phyloP scores from a whole-genome alignment of 2,113 vertebrate genomes.

The Capricornis sumatraensis region DNA sequence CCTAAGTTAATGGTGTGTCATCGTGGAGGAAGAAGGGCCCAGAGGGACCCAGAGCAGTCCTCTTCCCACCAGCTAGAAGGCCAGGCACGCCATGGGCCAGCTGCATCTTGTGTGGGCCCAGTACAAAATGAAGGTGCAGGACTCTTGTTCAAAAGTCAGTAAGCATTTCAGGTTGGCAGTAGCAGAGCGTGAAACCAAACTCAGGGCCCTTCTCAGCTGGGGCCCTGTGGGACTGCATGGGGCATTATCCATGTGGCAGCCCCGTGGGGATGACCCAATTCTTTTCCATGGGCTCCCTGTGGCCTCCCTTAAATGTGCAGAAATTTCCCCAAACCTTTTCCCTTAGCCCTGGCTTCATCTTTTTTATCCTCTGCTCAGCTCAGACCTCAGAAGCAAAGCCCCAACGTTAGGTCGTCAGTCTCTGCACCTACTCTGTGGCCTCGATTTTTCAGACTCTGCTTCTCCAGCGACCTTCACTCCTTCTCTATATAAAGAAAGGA shows the following conservation, averaged over 20 bases:
- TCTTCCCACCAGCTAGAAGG: neutral
- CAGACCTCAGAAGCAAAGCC: neutral
- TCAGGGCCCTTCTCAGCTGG: neutral
- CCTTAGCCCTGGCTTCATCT: neutral
- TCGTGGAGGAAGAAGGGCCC: neutral
- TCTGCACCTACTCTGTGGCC: neutral
- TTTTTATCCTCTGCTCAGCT: neutral
- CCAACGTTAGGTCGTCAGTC: neutral
- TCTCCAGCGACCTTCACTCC: neutral
- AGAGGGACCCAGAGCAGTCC: neutral
- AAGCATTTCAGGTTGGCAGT: neutral
- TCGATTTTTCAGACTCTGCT: neutral
- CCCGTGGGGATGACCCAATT: accelerated
- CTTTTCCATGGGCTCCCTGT: neutral
- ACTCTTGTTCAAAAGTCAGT: neutral
- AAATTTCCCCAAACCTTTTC: accelerated
- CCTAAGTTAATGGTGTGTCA: constrained; percentile 18
- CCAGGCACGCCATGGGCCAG: neutral
- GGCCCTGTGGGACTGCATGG: accelerated
- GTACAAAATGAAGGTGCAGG: neutral
- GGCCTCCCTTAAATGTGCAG: neutral
- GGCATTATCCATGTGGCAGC: accelerated
- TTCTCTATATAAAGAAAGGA: neutral
- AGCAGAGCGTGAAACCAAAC: neutral
- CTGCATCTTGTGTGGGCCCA: accelerated